A percentile compares a stretch with the other conserved stretches of the same genome.
These are phyloP conservation scores for Axea sp. DNA, from an alignment of 2,888 invertebrate genomes.

Conservation along the genomic window DNA sequence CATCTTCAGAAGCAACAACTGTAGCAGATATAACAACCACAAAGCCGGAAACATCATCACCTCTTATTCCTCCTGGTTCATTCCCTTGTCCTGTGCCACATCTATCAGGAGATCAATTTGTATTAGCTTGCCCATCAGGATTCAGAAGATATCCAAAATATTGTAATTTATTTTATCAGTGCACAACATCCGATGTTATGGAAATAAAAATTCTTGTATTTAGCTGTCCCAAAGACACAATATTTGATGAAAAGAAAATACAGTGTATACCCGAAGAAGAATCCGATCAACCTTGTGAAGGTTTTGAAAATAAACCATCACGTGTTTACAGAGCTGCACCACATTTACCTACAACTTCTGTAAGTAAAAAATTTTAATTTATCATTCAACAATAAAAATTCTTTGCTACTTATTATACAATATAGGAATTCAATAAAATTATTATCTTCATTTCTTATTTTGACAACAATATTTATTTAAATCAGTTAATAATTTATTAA, in stretches of 20 bases:
- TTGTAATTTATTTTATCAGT: constrained; percentile 92
- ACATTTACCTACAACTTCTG: constrained; percentile 81
- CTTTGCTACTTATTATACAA: too few species aligned
- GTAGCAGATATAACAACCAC: constrained; percentile 47
- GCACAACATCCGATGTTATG: constrained; percentile 84
- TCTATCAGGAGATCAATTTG: constrained; percentile 85
- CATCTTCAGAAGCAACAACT: constrained; percentile 12
- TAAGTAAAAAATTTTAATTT: too few species aligned
- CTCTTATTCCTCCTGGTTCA: constrained; percentile 56
- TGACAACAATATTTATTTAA: too few species aligned
- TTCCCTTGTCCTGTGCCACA: constrained; percentile 75
- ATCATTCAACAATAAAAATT: too few species aligned
- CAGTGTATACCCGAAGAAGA: constrained; percentile 86
- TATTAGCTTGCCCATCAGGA: constrained; percentile 89
- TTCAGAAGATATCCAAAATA: constrained; percentile 90
- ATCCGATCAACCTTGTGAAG: constrained; percentile 81
- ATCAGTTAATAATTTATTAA: too few species aligned
- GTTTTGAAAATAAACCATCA: constrained; percentile 80
- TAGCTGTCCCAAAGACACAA: constrained; percentile 88
- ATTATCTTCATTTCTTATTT: too few species aligned
- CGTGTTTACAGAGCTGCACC: constrained; percentile 82
- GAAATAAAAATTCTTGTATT: constrained; percentile 88
- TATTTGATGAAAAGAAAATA: constrained; percentile 86
- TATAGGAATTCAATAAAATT: too few species aligned
- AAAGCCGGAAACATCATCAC: constrained; percentile 68